These are phyloP conservation scores for Plestiodon gilberti DNA, from an alignment of 2,113 vertebrate genomes.

Conservation along the genomic window DNA sequence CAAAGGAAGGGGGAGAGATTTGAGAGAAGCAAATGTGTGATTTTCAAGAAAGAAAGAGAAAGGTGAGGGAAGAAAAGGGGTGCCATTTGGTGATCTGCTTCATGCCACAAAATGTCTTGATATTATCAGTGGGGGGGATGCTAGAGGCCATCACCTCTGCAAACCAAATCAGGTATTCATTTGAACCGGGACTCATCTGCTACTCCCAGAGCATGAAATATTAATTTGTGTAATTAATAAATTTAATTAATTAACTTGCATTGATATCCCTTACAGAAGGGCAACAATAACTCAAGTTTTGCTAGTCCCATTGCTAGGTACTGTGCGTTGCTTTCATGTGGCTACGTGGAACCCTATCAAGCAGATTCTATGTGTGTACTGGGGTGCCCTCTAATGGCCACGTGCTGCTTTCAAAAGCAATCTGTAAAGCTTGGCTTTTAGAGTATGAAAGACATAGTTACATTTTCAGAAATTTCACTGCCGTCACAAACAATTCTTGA, in stretches of 20 bases:
- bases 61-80: no score
- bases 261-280: neutral
- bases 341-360: neutral
- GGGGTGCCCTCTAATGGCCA: constrained; percentile 14
- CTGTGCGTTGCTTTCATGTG: neutral
- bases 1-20: no score
- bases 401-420: no score
- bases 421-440: no score
- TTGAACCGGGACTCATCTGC: neutral
- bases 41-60: no score
- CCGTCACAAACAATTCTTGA: no score
- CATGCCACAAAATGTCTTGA: no score
- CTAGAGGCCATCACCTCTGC: neutral
- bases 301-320: neutral
- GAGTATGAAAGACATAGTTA: no score
- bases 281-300: neutral
- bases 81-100: no score
- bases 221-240: neutral
- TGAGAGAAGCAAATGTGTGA: no score
- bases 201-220: neutral
- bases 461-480: no score
- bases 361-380: neutral
- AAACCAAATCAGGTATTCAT: neutral
- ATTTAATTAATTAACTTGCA: neutral
- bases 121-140: no score